Evolutionary conservation across 2,797 vertebrate species (phyloP).

Genomic region (Rhabdophis nuchalis): DNA sequence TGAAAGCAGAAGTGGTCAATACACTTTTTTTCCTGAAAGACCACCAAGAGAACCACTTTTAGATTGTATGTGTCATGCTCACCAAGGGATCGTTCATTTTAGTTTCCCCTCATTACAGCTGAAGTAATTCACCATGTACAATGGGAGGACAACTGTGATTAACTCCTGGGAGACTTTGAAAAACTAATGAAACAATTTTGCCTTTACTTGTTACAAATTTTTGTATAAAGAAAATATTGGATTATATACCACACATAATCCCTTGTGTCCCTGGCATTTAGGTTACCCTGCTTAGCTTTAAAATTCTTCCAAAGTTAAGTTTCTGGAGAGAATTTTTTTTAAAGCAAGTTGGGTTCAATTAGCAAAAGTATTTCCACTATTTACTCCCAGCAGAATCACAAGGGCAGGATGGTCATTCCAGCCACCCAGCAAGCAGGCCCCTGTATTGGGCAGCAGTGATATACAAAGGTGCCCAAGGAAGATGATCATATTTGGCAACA

Average conservation of each 20-base stretch:
- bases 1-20: slow-evolving; percentile 58
- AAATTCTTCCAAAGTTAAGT: background rate
- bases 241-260: slow-evolving; percentile 9
- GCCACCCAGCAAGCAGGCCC: background rate
- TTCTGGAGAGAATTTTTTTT: background rate
- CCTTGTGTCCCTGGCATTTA: background rate
- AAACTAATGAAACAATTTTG: background rate
- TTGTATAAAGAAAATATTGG: background rate
- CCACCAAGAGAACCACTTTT: slow-evolving; percentile 46
- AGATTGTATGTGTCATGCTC: slow-evolving; percentile 36
- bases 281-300: slow-evolving; percentile 2
- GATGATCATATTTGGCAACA: background rate
- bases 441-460: background rate
- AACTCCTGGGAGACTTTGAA: background rate
- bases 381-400: background rate
- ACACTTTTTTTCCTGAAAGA: slow-evolving; percentile 53
- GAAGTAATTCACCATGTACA: slow-evolving; percentile 5
- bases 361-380: background rate
- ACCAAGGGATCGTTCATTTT: slow-evolving; percentile 25
- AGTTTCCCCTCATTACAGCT: background rate
- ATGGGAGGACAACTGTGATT: background rate
- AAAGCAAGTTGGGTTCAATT: background rate
- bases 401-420: background rate
- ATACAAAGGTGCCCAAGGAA: background rate
- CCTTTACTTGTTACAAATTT: background rate